A percentile compares a stretch with the other conserved stretches of the same genome.
Conservation (phyloP, 2,113 vertebrate species). For the Etheostoma cragini region DNA sequence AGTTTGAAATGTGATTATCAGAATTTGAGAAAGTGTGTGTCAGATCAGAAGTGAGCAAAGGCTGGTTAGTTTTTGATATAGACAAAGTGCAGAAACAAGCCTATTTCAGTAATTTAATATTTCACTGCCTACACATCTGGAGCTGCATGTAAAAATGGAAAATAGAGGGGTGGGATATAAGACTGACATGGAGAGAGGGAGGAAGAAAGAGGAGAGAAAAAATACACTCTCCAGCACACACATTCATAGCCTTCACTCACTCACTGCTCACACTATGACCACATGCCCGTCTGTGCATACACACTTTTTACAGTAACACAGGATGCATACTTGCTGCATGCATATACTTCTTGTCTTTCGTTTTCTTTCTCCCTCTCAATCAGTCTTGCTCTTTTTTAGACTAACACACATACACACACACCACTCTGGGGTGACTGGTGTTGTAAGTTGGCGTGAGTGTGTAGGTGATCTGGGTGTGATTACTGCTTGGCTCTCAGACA, state of each 20-base stretch:
- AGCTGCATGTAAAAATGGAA: constrained; percentile 87
- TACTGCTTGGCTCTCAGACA: constrained; percentile 85
- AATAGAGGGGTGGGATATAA: constrained; percentile 83
- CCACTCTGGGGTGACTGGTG: constrained; percentile 76
- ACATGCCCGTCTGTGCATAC: constrained; percentile 59
- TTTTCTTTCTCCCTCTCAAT: constrained; percentile 73
- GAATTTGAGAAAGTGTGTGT: constrained; percentile 50
- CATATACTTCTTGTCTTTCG: constrained; percentile 68
- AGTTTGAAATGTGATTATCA: constrained; percentile 43
- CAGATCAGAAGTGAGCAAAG: constrained; percentile 63
- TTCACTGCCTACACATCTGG: constrained; percentile 87
- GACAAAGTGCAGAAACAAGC: constrained; percentile 84
- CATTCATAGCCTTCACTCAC: constrained; percentile 69
- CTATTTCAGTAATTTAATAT: constrained; percentile 88
- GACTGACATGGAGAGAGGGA: constrained; percentile 79
- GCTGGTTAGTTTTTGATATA: constrained; percentile 83
- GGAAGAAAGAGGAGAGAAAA: constrained; percentile 71
- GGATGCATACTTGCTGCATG: constrained; percentile 66
- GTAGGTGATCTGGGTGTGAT: constrained; percentile 89
- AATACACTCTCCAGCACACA: constrained; percentile 74
- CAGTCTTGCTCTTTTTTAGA: constrained; percentile 43
- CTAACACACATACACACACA: constrained; percentile 50
- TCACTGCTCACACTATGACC: constrained; percentile 63
- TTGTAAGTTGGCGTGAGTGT: constrained; percentile 84
- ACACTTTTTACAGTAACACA: constrained; percentile 68